Percentiles rank a stretch among this genome's conserved stretches.
Conservation (phyloP, 2,113 vertebrate genomes). For the Alaudala cheleensis region DNA sequence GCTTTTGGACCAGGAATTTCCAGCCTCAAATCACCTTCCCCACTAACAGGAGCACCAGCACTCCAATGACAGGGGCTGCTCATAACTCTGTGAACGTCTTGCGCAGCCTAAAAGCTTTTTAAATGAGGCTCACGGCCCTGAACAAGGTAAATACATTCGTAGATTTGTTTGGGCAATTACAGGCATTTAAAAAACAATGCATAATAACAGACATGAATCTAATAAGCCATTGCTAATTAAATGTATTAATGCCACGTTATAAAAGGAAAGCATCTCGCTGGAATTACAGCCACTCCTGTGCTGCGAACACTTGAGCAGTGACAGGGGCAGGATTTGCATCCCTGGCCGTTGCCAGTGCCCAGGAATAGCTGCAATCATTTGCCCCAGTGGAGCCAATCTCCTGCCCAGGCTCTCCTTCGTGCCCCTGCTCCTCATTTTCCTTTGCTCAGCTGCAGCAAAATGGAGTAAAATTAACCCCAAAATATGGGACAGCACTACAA, state of each 20-base stretch:
- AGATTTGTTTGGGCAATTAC: constrained; percentile 52
- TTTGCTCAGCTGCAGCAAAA: not conserved
- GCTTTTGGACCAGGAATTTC: not conserved
- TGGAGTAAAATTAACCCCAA: not conserved
- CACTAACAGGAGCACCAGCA: not conserved
- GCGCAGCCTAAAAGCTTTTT: not conserved
- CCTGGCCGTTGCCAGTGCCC: not conserved
- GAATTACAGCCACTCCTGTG: not conserved
- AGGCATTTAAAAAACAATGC: constrained; percentile 46
- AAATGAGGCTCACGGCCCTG: constrained; percentile 1
- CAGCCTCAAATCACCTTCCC: not conserved
- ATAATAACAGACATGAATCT: constrained; percentile 5
- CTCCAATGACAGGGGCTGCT: not conserved
- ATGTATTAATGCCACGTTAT: not conserved
- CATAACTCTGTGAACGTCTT: not conserved
- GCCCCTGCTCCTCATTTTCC: accelerated
- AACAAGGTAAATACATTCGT: constrained; percentile 42
- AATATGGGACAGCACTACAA: not conserved
- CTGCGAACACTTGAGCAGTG: not conserved
- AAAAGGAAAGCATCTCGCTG: not conserved
- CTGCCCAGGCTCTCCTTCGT: not conserved
- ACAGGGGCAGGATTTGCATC: not conserved
- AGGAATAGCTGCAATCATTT: not conserved
- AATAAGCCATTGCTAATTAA: constrained; percentile 46
- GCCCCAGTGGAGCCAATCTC: not conserved